A percentile compares a stretch with the other conserved stretches of the same genome.
Conservation (phyloP, 2,113 vertebrate species). For the Cyanoramphus novaezelandiae region DNA sequence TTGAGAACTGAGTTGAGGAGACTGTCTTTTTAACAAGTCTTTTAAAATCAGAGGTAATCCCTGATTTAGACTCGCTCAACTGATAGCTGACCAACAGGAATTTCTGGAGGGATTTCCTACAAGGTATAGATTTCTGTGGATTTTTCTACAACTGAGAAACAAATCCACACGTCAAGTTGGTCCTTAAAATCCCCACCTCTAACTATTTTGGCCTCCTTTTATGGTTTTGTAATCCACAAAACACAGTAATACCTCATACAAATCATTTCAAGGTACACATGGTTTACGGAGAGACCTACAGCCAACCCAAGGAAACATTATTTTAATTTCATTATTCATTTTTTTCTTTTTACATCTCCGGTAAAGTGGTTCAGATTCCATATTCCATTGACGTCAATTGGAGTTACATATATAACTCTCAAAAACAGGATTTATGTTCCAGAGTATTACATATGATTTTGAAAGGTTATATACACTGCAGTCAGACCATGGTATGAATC, state of each 20-base stretch:
- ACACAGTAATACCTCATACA: constrained; percentile 1
- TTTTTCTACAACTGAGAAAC: background rate
- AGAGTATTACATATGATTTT: background rate
- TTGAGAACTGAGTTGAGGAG: background rate
- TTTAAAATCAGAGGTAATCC: background rate
- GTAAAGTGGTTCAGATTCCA: background rate
- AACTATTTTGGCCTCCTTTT: background rate
- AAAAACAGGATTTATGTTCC: background rate
- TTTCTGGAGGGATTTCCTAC: background rate
- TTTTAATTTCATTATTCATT: constrained; percentile 31
- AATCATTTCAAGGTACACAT: constrained; percentile 3
- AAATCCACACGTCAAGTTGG: background rate
- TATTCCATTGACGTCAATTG: background rate
- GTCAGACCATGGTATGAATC: background rate
- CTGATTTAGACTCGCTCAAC: background rate
- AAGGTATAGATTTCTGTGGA: background rate
- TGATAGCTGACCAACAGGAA: background rate
- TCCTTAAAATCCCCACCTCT: background rate
- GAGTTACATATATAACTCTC: background rate
- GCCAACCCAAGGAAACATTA: background rate
- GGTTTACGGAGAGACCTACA: background rate
- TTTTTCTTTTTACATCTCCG: background rate
- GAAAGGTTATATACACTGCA: background rate
- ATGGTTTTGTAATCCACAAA: constrained; percentile 45
- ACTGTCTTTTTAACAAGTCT: background rate